A percentile compares a stretch with the other conserved stretches of the same genome.
phyloP scores from a whole-genome alignment of 1,140 invertebrate species.

The Nephotettix cincticeps region DNA sequence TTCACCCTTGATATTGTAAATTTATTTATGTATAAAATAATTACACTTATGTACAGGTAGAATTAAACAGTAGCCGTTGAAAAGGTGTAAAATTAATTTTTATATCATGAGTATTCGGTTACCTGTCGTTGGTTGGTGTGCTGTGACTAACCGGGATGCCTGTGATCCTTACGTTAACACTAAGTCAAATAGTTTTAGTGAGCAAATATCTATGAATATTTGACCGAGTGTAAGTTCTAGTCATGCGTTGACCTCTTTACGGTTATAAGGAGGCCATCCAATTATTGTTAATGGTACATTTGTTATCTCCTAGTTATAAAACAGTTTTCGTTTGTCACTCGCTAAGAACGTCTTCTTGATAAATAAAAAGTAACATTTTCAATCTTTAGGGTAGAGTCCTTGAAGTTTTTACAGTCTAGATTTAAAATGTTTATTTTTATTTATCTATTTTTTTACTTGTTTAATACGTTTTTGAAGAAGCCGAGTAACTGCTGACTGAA shows the following conservation, averaged over 20 bases:
- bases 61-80: background rate
- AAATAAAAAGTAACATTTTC: background rate
- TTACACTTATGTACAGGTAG: constrained; percentile 20
- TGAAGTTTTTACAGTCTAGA: background rate
- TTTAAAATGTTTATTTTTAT: background rate
- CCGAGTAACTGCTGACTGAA: background rate
- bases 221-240: constrained; percentile 10
- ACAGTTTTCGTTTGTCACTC: background rate
- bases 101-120: constrained; percentile 13
- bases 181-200: constrained; percentile 7
- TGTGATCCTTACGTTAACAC: constrained; percentile 9
- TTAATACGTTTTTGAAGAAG: background rate
- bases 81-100: background rate
- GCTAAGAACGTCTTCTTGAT: background rate
- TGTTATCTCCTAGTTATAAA: background rate
- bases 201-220: constrained; percentile 18
- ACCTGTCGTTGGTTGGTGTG: background rate
- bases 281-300: background rate
- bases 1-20: constrained; percentile 24
- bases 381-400: background rate
- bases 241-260: background rate
- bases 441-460: constrained; percentile 18
- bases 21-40: constrained; percentile 28
- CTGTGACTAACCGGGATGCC: constrained; percentile 11
- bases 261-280: background rate